Base-by-base conservation (phyloP, 2,113 vertebrate genomes). In the Syngnathus typhle region DNA sequence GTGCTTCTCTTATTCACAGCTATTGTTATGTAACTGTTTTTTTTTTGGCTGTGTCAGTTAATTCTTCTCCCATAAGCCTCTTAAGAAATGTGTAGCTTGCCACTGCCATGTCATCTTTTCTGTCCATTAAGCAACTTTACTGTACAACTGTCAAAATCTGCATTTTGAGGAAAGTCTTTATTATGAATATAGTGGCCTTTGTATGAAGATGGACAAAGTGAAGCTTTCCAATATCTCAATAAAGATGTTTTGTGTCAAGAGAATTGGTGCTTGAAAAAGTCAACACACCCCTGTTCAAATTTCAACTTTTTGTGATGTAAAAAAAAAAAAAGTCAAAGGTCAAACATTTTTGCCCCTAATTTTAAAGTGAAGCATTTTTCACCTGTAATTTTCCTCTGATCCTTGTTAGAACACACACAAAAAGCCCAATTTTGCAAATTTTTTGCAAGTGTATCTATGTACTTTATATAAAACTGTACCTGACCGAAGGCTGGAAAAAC, bases 161-260 rank as follows among this genome's bases (percentile, higher is more conserved):
- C 68, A 55, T 76, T 79, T 82, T 80, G 75, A 83, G 81, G 65
- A 78, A 77, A 75, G 69, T 83, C 80, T 84, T 87, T 78, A 80
- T 76, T 85, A 79, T 77, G 84, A 76, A 84, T 77, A 75, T 55
- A 75, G 58, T 65, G 68, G 75, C 68, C 62, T 87, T 84, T 83
- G 79, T 84, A 81, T 84, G 78, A 81, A 80, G 78, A 74, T 51
- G 49, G 63, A 78, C 80, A 69, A 82, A 83, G 68, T 77, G 78
- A 82, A 80, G 69, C 72, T 72, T 84, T 43, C 56, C 67, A 68
- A 69, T 71, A 71, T 76, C 65, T 78, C 41, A 78, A 77, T 84
- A 76, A 85, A 82, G 46, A 66, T 54, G 59, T 82, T 71, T 68
- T 39, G 59, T 74, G 44, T 46, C 36, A 13, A 32, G 15, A 68